phyloP scores from a whole-genome alignment of 2,797 vertebrate genomes.

The Paratrypauchen microcephalus region DNA sequence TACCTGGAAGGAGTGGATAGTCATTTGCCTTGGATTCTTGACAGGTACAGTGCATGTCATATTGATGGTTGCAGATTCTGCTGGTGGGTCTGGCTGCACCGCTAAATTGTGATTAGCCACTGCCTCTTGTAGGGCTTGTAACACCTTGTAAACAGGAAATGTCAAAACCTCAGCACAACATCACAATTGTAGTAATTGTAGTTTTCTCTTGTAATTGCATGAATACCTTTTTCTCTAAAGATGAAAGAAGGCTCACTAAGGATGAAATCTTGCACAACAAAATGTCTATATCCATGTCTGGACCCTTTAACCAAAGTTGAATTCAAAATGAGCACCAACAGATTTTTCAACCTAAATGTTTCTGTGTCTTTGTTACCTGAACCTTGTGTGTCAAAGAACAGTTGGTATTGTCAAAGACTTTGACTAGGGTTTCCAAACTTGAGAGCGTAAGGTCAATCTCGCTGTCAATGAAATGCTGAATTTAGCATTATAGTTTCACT shows the following conservation, averaged over 20 bases:
- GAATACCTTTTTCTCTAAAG: slow-evolving; percentile 83
- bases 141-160: slow-evolving; percentile 60
- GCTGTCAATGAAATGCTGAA: slow-evolving; percentile 54
- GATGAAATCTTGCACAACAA: slow-evolving; percentile 82
- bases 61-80: slow-evolving; percentile 51
- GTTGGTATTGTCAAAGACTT: slow-evolving; percentile 81
- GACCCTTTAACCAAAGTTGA: slow-evolving; percentile 49
- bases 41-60: slow-evolving; percentile 20
- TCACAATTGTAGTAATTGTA: background rate
- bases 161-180: background rate
- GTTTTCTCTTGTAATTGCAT: background rate
- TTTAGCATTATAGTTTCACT: background rate
- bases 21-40: slow-evolving; percentile 62
- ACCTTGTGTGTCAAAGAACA: slow-evolving; percentile 61
- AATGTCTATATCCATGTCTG: slow-evolving; percentile 80
- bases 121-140: slow-evolving; percentile 80
- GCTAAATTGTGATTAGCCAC: slow-evolving; percentile 80
- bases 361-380: slow-evolving; percentile 66
- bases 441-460: slow-evolving; percentile 81
- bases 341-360: background rate
- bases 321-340: background rate
- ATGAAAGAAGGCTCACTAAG: slow-evolving; percentile 83
- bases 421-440: slow-evolving; percentile 82
- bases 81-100: slow-evolving; percentile 61
- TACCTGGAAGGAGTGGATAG: slow-evolving; percentile 80